These are phyloP conservation scores for Cremastinae sp. DNA, from an alignment of 2,888 invertebrate species.

Conservation along the genomic window DNA sequence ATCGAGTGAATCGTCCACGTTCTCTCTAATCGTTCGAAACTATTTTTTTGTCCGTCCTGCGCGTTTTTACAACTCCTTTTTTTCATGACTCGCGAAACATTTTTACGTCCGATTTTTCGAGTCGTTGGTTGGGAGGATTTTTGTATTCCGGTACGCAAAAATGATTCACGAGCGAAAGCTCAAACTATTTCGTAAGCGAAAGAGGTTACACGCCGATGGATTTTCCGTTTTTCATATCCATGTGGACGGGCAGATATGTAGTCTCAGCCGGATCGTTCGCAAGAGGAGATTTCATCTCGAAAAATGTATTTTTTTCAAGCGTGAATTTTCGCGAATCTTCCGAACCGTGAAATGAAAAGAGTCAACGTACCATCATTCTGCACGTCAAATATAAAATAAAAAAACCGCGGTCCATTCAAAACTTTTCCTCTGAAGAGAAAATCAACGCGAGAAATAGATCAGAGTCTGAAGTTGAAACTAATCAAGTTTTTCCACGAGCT, in stretches of 20 bases:
- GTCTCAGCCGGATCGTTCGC: constrained; percentile 28
- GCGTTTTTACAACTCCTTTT: background rate
- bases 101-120: constrained; percentile 15
- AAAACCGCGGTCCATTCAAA: background rate
- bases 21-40: constrained; percentile 31
- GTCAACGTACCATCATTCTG: constrained; percentile 15
- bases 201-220: constrained; percentile 23
- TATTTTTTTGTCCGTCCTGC: constrained; percentile 20
- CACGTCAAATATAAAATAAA: constrained; percentile 14
- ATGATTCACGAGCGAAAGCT: constrained; percentile 36
- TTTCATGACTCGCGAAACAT: constrained; percentile 13
- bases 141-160: constrained; percentile 26
- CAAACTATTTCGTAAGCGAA: constrained; percentile 21
- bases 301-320: constrained; percentile 20
- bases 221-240: background rate
- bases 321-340: constrained; percentile 12
- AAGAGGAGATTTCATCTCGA: constrained; percentile 24
- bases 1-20: background rate
- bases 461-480: no score
- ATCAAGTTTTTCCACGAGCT: no score
- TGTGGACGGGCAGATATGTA: background rate
- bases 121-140: constrained; percentile 42
- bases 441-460: no score
- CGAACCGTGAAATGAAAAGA: constrained; percentile 7
- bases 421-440: no score